Evolutionary conservation across 2,797 vertebrate species (phyloP), one percentile per base, ranked within the genome.

Genomic region (Graptemys geographica): DNA sequence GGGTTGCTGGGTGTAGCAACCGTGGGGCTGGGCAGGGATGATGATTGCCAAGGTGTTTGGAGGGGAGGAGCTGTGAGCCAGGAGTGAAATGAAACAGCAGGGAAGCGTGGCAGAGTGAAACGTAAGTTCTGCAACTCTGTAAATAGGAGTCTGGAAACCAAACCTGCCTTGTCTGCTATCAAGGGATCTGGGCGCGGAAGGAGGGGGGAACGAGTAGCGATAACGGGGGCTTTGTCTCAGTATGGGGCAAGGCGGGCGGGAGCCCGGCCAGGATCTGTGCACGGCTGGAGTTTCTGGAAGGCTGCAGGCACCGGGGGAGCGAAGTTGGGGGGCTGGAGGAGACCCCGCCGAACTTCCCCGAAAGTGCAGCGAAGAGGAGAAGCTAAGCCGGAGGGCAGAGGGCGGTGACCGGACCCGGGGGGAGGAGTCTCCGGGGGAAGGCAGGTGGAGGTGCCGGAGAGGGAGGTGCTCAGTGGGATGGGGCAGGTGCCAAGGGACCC

Each of bases 71-170:
- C 76, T 0, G 25, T 19, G 33, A 55, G 51, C 49, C 9, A 5
- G 47, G 5, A 41, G 41, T 41, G 81, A 31, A 31, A 12, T 12
- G 1, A 19, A 44, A 31, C 11, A 44, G 44, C 37, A 12, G 33
- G 41, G 19, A 16, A 94, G 87, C 10, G 0, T 0, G 31, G 65
- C 13, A 2, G 92, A 96, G 97, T 56, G 92, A 96, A 96, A 53
- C 83, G 97, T 96, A 79, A 88, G 97, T 97, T 81, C 0, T 18
- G 78, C 13, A 1, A 83, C 81, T 96, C 89, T 88, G 76, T 49
- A 0, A 0, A 8, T 1, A 69, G 59, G 85, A n/a, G 90, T 25
- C 57, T 62, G 57, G 25, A 90, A 94, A 53, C 86, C 90, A 2
- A 2, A 81, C 83, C 83, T 59, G 96, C 93, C 44, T 92, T 93